phyloP scores from a whole-genome alignment of 23 tunicate genomes.

The Ciona savignyi region DNA sequence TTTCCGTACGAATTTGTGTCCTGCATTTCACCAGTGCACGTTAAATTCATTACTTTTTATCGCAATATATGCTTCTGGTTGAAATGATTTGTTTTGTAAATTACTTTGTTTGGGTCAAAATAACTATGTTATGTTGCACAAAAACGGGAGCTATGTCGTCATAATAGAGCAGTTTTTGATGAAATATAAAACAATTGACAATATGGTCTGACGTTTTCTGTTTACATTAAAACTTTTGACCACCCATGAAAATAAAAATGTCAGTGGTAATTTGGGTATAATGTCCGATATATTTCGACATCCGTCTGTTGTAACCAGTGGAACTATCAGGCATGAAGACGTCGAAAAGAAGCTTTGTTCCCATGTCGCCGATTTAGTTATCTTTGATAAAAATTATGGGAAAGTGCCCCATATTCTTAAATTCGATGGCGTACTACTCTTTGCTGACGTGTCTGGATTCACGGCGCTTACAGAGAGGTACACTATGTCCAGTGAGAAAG shows the following conservation, averaged over 20 bases:
- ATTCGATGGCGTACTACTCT: constrained; percentile 87
- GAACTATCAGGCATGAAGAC: background rate
- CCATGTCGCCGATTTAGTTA: constrained; percentile 83
- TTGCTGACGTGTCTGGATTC: constrained; percentile 98
- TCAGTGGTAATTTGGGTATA: background rate
- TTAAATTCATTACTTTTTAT: too few relatives aligned
- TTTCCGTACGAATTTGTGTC: too few relatives aligned
- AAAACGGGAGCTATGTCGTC: too few relatives aligned
- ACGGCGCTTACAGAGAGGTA: constrained; percentile 95
- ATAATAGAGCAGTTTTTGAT: background rate
- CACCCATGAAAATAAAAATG: too few relatives aligned
- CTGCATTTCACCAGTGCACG: too few relatives aligned
- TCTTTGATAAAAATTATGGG: constrained; percentile 58
- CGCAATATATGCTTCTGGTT: too few relatives aligned
- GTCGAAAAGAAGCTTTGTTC: constrained; percentile 60
- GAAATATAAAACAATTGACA: too few relatives aligned
- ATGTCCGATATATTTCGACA: background rate
- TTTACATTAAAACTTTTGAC: too few relatives aligned
- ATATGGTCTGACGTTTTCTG: too few relatives aligned
- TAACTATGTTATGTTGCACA: too few relatives aligned
- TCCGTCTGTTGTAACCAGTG: background rate
- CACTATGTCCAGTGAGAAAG: constrained; percentile 76
- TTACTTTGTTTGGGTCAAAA: too few relatives aligned
- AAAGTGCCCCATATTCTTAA: constrained; percentile 65
- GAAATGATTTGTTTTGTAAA: too few relatives aligned